A percentile compares a stretch with the other conserved stretches of the same genome.
phyloP scores from a whole-genome alignment of 2,888 invertebrate species.

The Therioaphis trifolii region DNA sequence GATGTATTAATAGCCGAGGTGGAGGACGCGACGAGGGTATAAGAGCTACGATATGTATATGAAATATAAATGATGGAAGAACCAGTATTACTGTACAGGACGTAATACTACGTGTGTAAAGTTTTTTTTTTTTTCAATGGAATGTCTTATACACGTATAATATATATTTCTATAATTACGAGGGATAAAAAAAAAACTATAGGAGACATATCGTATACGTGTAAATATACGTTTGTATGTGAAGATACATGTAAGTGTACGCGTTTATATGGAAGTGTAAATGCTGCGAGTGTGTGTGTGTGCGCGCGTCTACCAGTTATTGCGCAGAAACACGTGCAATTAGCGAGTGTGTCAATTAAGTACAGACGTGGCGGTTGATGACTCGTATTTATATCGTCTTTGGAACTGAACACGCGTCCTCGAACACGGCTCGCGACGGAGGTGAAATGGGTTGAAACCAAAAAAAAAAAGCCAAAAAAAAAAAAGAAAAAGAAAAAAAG shows the following conservation, averaged over 20 bases:
- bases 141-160: not conserved
- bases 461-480: too few species aligned
- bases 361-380: not conserved
- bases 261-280: too few species aligned
- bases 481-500: too few species aligned
- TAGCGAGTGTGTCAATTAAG: slow-evolving; percentile 37
- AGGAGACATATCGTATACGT: not conserved
- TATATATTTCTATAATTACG: slow-evolving; percentile 18
- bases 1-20: not conserved
- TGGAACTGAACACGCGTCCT: not conserved
- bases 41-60: not conserved
- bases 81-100: not conserved
- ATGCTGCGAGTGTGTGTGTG: not conserved
- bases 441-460: too few species aligned
- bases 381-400: slow-evolving; percentile 11
- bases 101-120: not conserved
- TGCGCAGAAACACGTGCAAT: slow-evolving; percentile 33
- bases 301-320: not conserved
- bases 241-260: too few species aligned
- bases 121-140: not conserved
- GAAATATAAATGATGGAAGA: too few species aligned
- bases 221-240: too few species aligned
- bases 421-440: too few species aligned
- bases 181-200: not conserved
- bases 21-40: not conserved